These are phyloP conservation scores for Onthophagus taurus DNA, from an alignment of 1,140 invertebrate genomes.

Conservation along the genomic window DNA sequence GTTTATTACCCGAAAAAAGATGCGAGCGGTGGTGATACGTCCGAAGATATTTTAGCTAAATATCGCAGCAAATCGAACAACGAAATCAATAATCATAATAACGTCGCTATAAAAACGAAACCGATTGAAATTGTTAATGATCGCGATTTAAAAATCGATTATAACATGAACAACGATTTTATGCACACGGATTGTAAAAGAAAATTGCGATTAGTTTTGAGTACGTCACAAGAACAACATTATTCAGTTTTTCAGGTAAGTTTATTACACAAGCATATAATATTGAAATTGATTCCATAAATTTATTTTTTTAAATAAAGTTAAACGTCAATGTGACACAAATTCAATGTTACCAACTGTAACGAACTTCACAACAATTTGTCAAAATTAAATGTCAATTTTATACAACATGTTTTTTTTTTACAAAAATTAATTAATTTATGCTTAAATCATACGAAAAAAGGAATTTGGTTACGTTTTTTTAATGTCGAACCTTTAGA, in stretches of 20 bases:
- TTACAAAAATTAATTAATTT: too few relatives aligned
- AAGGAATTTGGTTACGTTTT: too few relatives aligned
- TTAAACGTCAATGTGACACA: too few relatives aligned
- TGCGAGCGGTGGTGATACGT: too few relatives aligned
- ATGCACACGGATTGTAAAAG: slow-evolving; percentile 82
- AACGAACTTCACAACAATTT: too few relatives aligned
- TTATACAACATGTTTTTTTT: too few relatives aligned
- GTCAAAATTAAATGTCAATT: too few relatives aligned
- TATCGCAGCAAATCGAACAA: slow-evolving; percentile 68
- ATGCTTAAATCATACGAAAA: too few relatives aligned
- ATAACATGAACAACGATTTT: slow-evolving; percentile 48
- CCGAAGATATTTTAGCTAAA: slow-evolving; percentile 92
- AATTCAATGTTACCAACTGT: too few relatives aligned
- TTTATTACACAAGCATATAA: not conserved
- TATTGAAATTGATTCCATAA: not conserved
- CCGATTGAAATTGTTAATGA: slow-evolving; percentile 44
- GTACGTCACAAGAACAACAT: slow-evolving; percentile 33
- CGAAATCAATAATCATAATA: slow-evolving; percentile 29
- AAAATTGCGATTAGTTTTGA: slow-evolving; percentile 85
- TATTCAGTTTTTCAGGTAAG: slow-evolving; percentile 1
- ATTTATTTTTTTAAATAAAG: slow-evolving; percentile 5
- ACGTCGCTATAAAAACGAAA: slow-evolving; percentile 30
- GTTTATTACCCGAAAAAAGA: too few relatives aligned
- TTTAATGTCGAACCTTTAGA: too few relatives aligned
- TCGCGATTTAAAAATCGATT: slow-evolving; percentile 39